Percentiles rank a stretch among this genome's conserved stretches.
phyloP scores from a whole-genome alignment of 37 sponge, comb jelly and placozoan species.

The Diacarnus erythraeanus region DNA sequence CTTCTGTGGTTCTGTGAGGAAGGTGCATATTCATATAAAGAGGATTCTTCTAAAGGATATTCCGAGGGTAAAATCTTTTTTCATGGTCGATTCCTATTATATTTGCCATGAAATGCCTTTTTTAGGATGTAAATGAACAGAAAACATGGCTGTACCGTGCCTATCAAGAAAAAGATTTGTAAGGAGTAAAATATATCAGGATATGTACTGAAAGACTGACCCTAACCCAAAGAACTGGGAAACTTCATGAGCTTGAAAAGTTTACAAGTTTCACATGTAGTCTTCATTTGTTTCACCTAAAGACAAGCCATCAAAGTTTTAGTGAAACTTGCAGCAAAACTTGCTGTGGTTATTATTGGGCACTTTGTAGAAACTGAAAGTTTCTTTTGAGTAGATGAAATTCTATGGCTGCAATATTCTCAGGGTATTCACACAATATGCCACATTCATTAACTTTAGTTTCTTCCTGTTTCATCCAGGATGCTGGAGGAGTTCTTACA shows the following conservation, averaged over 20 bases:
- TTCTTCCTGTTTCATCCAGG: background rate
- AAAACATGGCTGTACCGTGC: slow-evolving; percentile 64
- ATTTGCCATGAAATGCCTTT: background rate
- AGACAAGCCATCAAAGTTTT: too few species aligned
- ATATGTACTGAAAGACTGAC: too few species aligned
- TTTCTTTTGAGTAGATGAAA: too few species aligned
- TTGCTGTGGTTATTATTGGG: too few species aligned
- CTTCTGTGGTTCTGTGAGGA: slow-evolving; percentile 45
- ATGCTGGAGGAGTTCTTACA: slow-evolving; percentile 6
- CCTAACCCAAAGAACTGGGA: too few species aligned
- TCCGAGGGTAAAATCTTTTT: slow-evolving; percentile 46
- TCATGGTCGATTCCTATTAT: background rate
- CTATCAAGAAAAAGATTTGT: slow-evolving; percentile 69
- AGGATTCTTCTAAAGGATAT: slow-evolving; percentile 51
- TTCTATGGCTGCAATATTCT: too few species aligned
- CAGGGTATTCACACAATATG: too few species aligned
- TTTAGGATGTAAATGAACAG: slow-evolving; percentile 38
- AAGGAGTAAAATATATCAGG: background rate
- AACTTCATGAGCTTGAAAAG: too few species aligned
- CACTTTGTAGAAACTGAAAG: too few species aligned
- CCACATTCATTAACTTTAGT: background rate
- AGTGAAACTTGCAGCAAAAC: too few species aligned
- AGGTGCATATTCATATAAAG: slow-evolving; percentile 75
- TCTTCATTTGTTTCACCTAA: too few species aligned
- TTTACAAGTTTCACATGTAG: too few species aligned